These are phyloP conservation scores for Alexandromys fortis DNA, from an alignment of 2,113 vertebrate species.

Conservation along the genomic window DNA sequence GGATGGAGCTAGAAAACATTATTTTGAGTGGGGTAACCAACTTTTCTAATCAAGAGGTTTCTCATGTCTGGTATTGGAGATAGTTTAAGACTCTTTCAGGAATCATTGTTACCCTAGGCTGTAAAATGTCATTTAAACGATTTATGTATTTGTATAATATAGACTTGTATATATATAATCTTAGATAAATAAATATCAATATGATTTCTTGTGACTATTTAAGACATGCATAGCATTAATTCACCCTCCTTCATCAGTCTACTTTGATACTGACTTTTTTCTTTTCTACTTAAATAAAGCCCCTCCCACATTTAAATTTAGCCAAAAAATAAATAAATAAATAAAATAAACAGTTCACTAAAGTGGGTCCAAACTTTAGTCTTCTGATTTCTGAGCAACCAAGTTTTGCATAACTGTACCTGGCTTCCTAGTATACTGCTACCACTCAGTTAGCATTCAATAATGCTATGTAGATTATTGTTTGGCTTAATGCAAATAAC, in stretches of 20 bases:
- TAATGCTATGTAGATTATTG: background rate
- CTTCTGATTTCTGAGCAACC: background rate
- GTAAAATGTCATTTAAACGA: background rate
- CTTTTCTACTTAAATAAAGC: background rate
- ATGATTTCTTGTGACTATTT: background rate
- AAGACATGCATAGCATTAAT: background rate
- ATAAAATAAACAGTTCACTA: background rate
- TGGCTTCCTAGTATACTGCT: background rate
- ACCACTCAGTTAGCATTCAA: background rate
- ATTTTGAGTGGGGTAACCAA: background rate
- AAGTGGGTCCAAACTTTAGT: background rate
- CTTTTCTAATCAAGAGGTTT: background rate
- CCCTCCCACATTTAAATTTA: background rate
- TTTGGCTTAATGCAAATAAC: conserved; percentile 7
- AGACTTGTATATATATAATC: background rate
- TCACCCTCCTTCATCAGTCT: background rate
- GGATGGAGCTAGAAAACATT: too few relatives aligned
- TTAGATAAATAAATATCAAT: background rate
- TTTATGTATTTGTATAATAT: background rate
- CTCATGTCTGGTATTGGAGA: background rate
- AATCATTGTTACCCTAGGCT: background rate
- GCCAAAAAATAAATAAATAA: too few relatives aligned
- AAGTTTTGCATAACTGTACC: background rate
- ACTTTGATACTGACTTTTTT: background rate
- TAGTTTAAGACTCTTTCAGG: background rate